Evolutionary conservation across 2,113 vertebrate genomes (phyloP).

Genomic region (Riparia riparia): DNA sequence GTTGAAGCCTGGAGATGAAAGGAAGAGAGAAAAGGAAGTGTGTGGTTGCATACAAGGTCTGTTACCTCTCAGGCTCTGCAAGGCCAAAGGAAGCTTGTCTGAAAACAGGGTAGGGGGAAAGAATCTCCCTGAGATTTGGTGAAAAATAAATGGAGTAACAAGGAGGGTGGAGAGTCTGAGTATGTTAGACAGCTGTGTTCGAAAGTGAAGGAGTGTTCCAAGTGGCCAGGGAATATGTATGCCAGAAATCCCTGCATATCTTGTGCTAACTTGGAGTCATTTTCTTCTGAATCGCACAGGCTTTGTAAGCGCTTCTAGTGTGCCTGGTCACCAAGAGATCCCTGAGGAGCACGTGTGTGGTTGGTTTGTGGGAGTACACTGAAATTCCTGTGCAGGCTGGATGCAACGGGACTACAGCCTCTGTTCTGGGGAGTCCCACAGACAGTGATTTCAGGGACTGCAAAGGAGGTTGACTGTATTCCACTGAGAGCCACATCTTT

Average conservation of each 20-base stretch:
- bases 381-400: not conserved
- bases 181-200: not conserved
- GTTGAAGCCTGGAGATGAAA: not conserved
- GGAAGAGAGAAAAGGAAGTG: not conserved
- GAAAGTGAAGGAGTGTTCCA: not conserved
- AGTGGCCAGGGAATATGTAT: not conserved
- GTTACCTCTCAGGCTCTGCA: not conserved
- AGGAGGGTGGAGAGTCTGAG: not conserved
- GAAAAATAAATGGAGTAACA: not conserved
- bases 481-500: not conserved
- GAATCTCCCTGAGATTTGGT: not conserved
- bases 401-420: not conserved
- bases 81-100: not conserved
- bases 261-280: not conserved
- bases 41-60: not conserved
- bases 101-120: not conserved
- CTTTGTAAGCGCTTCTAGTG: not conserved
- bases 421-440: not conserved
- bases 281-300: not conserved
- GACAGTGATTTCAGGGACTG: not conserved
- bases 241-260: not conserved
- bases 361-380: not conserved
- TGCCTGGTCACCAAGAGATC: not conserved
- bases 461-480: not conserved
- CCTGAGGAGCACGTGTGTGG: rapidly evolving